A percentile compares a stretch with the other conserved stretches of the same genome.
These are phyloP conservation scores for Aulostomus chinensis DNA, from an alignment of 2,797 vertebrate genomes.

Conservation along the genomic window DNA sequence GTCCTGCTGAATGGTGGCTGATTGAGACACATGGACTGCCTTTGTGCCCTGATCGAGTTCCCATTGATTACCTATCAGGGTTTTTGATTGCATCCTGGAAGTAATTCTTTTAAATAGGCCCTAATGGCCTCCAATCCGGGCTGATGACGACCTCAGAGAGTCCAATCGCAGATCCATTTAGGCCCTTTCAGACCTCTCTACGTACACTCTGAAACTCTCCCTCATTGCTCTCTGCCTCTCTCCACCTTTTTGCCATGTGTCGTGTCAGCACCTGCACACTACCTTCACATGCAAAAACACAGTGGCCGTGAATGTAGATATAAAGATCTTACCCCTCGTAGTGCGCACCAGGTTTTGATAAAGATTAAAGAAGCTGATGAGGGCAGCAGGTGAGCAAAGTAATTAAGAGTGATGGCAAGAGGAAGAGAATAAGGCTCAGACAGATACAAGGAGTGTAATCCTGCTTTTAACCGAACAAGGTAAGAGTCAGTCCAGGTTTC, in stretches of 20 bases:
- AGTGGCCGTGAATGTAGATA: too few relatives aligned
- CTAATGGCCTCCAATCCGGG: constrained; percentile 80
- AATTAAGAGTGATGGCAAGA: constrained; percentile 26
- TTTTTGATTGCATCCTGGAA: constrained; percentile 84
- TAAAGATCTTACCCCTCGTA: too few relatives aligned
- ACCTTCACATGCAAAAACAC: constrained; percentile 10
- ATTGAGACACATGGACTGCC: constrained; percentile 80
- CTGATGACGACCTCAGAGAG: constrained; percentile 78
- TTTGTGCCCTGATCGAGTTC: constrained; percentile 81
- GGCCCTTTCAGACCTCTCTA: constrained; percentile 74
- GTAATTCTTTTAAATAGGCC: constrained; percentile 84
- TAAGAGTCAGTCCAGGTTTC: constrained; percentile 29
- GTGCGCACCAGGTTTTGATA: too few relatives aligned
- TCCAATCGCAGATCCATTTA: constrained; percentile 80
- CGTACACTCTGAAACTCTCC: constrained; percentile 61
- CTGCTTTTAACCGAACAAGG: constrained; percentile 41
- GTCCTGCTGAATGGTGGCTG: constrained; percentile 78
- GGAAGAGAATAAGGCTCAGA: constrained; percentile 11
- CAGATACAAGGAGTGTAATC: constrained; percentile 37
- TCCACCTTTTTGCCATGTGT: constrained; percentile 51
- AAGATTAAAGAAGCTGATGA: constrained; percentile 22
- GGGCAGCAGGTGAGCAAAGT: constrained; percentile 15
- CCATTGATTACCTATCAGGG: constrained; percentile 84
- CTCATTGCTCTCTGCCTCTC: constrained; percentile 48
- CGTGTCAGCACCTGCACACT: constrained; percentile 33